phyloP scores from a whole-genome alignment of 2,888 invertebrate species.

The Hyposoter didymator region DNA sequence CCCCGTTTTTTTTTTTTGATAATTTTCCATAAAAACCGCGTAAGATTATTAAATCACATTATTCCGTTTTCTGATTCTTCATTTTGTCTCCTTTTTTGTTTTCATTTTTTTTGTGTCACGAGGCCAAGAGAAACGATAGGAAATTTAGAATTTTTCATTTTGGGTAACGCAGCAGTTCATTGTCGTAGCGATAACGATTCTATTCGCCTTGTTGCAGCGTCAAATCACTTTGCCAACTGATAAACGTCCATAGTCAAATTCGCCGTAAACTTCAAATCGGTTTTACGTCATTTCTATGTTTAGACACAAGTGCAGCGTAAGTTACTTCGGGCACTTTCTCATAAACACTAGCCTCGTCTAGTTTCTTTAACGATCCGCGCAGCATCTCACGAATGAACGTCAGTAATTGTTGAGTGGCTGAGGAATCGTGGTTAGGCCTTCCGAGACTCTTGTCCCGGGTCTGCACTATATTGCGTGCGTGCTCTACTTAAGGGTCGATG shows the following conservation, averaged over 20 bases:
- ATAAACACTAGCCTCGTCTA: background rate
- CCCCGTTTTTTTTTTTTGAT: background rate
- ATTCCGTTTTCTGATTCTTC: background rate
- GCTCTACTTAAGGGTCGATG: slow-evolving; percentile 63
- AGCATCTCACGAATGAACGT: slow-evolving; percentile 39
- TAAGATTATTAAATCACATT: background rate
- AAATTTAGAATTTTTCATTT: background rate
- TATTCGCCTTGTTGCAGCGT: background rate
- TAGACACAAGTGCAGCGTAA: background rate
- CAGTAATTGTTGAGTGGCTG: slow-evolving; percentile 26
- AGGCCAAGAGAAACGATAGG: background rate
- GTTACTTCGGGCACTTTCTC: background rate
- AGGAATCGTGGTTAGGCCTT: slow-evolving; percentile 42
- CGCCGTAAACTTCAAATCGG: background rate
- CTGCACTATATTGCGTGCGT: slow-evolving; percentile 29
- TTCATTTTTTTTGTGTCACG: background rate
- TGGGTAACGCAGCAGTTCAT: background rate
- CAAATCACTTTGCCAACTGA: background rate
- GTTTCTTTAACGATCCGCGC: slow-evolving; percentile 34
- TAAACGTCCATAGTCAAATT: background rate
- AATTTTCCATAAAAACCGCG: background rate
- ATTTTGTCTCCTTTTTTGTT: background rate
- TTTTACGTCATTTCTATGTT: slow-evolving; percentile 3
- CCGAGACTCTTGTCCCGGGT: slow-evolving; percentile 18
- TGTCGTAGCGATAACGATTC: background rate